These are phyloP conservation scores for Drosophila auraria DNA, from an alignment of 1,140 invertebrate genomes.

Conservation along the genomic window DNA sequence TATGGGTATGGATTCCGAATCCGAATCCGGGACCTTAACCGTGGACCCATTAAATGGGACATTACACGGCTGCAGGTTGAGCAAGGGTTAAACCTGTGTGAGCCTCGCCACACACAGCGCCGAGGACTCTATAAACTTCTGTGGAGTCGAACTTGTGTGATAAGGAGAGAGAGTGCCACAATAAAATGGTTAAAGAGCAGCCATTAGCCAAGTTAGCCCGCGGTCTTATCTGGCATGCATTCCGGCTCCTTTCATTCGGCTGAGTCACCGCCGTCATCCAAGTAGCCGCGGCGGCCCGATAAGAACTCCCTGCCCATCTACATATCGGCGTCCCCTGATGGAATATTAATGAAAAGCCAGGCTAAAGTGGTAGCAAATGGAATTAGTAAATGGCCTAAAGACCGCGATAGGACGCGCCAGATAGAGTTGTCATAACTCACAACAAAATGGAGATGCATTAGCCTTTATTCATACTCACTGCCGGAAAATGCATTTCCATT, in stretches of 20 bases:
- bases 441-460: constrained; percentile 48
- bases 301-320: constrained; percentile 41
- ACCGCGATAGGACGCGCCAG: constrained; percentile 51
- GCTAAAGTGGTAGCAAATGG: constrained; percentile 72
- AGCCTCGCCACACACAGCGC: constrained; percentile 43
- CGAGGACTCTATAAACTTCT: constrained; percentile 6
- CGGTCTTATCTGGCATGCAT: constrained; percentile 46
- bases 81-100: constrained; percentile 46
- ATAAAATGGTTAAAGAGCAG: constrained; percentile 81
- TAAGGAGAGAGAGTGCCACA: constrained; percentile 73
- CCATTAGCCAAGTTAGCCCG: constrained; percentile 77
- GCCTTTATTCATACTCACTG: constrained; percentile 13
- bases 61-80: constrained; percentile 30
- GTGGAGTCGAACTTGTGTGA: constrained; percentile 43
- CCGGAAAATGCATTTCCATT: constrained; percentile 6
- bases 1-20: constrained; percentile 35
- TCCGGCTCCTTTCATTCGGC: constrained; percentile 43
- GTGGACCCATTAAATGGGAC: constrained; percentile 56
- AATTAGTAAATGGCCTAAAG: constrained; percentile 61
- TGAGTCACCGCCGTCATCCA: constrained; percentile 62
- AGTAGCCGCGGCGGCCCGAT: constrained; percentile 29
- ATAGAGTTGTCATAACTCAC: constrained; percentile 46
- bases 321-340: constrained; percentile 46
- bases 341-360: constrained; percentile 72
- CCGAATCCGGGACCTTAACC: constrained; percentile 52